Base-by-base conservation (phyloP, 2,797 vertebrate species). In the Eulemur rubriventer region DNA sequence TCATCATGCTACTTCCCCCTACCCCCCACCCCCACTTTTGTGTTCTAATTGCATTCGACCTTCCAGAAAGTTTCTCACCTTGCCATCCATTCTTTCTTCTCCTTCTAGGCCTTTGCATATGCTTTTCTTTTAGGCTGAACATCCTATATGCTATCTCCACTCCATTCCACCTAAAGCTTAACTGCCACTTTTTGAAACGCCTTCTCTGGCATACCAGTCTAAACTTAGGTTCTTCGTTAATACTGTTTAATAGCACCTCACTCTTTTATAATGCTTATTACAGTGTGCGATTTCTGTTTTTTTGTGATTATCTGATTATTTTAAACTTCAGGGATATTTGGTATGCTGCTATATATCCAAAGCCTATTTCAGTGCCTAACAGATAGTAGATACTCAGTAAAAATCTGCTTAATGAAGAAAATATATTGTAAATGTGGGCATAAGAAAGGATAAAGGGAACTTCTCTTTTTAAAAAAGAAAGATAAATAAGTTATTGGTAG, bases 391-490 rank as follows among this genome's bases (percentile, higher is more conserved):
- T 65, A 75, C 4, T 92, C 63, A n/a, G 10, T 81, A 76, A 95
- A 88, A 95, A 59, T 82, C 41, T 96, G 20, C 48, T 87, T 92
- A 89, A 24, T 96, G 50, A 96, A 92, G 83, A 91, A 87, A 94
- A 94, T 84, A 33, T 59, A 18, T 69, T 91, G 73, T 82, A 61
- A 85, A 55, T 95, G 26, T 14, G 91, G 69, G 20, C 10, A 13
- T 76, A 95, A 87, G 65, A 79, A 43, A 79, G 30, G 35, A 38
- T 24, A 92, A 65, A 30, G 55, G 22, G 33, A 92, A 17, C 17
- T 79, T 84, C 30, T 12, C 33, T 57, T 91, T 88, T 94, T 9
- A 65, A 91, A 92, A 93, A 92, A 95, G 52, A 91, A 95, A 88
- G 93, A 57, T 76, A 87, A 94, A 10, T 92, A 91, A 73, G n/a